These are phyloP conservation scores for Pogonophryne albipinna DNA, from an alignment of 2,797 vertebrate genomes.

Conservation along the genomic window DNA sequence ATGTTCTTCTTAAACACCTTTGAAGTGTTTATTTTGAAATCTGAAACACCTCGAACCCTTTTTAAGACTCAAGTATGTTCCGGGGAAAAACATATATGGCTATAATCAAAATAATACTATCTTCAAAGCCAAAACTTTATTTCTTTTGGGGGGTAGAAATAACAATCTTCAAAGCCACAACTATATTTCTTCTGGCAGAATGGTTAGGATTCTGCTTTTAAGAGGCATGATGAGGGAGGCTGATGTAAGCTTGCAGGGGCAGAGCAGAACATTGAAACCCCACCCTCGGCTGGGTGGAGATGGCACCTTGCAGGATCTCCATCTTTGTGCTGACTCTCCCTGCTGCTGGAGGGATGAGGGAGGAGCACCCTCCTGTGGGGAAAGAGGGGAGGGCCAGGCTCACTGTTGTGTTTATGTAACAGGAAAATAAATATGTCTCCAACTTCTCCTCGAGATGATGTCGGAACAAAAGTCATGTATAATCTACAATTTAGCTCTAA, in stretches of 20 bases:
- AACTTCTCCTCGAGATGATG: slow-evolving; percentile 2
- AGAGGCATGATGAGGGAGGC: slow-evolving; percentile 58
- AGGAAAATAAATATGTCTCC: neutral
- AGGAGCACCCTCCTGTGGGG: slow-evolving; percentile 63
- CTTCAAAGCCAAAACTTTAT: slow-evolving; percentile 65
- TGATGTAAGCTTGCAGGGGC: slow-evolving; percentile 59
- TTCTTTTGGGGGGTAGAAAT: slow-evolving; percentile 21
- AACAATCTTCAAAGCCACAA: slow-evolving; percentile 67
- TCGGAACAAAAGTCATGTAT: neutral
- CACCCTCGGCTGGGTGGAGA: slow-evolving; percentile 52
- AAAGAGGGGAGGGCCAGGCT: slow-evolving; percentile 16
- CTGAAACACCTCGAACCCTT: slow-evolving; percentile 35
- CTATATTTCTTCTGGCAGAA: slow-evolving; percentile 62
- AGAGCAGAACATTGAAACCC: slow-evolving; percentile 65
- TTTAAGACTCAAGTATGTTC: slow-evolving; percentile 35
- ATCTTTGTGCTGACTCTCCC: slow-evolving; percentile 52
- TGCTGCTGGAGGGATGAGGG: slow-evolving; percentile 34
- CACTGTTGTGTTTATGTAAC: slow-evolving; percentile 14
- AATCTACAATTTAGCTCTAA: neutral
- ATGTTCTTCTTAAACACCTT: slow-evolving; percentile 34
- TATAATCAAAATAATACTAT: slow-evolving; percentile 22
- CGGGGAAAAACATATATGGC: slow-evolving; percentile 33
- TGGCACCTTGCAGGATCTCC: slow-evolving; percentile 52
- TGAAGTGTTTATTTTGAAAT: slow-evolving; percentile 41
- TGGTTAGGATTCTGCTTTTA: slow-evolving; percentile 61